Percentiles rank a stretch among this genome's conserved stretches.
Conservation (phyloP, 2,797 vertebrate genomes). For the Centropyge bicolor region DNA sequence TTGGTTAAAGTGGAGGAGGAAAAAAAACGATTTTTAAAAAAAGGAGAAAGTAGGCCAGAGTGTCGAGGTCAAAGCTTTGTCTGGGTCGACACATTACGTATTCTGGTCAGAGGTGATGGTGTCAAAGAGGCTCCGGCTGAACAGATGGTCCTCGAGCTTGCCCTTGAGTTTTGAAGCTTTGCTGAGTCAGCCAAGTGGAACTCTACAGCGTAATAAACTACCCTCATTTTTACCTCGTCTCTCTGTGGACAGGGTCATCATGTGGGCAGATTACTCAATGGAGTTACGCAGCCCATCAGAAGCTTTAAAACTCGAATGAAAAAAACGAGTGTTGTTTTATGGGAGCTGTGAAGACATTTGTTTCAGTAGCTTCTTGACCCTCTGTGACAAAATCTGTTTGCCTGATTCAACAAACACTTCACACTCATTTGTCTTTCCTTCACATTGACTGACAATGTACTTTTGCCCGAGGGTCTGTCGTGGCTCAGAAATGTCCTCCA, state of each 20-base stretch:
- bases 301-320: background rate
- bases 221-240: constrained; percentile 42
- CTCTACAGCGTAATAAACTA: constrained; percentile 37
- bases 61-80: background rate
- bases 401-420: constrained; percentile 30
- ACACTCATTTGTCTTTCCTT: constrained; percentile 11
- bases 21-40: background rate
- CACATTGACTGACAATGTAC: constrained; percentile 11
- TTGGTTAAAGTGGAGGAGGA: background rate
- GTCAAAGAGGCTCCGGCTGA: constrained; percentile 54
- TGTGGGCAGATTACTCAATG: constrained; percentile 23
- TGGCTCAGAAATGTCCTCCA: constrained; percentile 7
- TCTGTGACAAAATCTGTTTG: constrained; percentile 18
- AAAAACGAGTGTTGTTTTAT: background rate
- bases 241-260: constrained; percentile 32
- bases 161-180: constrained; percentile 69
- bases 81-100: constrained; percentile 41
- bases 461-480: constrained; percentile 19
- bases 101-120: constrained; percentile 68
- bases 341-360: constrained; percentile 17
- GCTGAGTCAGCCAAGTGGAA: constrained; percentile 66
- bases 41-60: constrained; percentile 8
- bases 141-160: constrained; percentile 78
- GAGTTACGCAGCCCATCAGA: constrained; percentile 5
- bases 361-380: constrained; percentile 12